Conservation (phyloP, 2,888 invertebrate genomes). For the Nematopogon swammerdamellus region DNA sequence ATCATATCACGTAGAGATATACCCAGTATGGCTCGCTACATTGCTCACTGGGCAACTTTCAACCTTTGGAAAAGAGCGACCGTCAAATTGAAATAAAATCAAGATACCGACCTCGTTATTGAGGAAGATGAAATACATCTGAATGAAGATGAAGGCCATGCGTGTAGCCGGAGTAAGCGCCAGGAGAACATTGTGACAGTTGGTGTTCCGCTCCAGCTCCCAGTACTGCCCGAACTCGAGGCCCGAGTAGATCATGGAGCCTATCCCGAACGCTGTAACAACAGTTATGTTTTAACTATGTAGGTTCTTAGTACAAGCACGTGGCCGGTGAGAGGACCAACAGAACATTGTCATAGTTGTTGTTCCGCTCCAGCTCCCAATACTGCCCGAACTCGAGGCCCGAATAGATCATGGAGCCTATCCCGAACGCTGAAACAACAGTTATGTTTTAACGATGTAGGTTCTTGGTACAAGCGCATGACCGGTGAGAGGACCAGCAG, state of each 20-base stretch:
- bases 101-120: constrained; percentile 79
- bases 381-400: constrained; percentile 94
- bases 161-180: constrained; percentile 89
- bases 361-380: constrained; percentile 87
- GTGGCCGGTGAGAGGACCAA: constrained; percentile 89
- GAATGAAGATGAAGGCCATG: constrained; percentile 95
- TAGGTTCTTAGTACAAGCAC: constrained; percentile 90
- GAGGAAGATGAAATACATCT: constrained; percentile 97
- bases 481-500: constrained; percentile 88
- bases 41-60: too few species aligned
- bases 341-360: constrained; percentile 88
- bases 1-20: not conserved
- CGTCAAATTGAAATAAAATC: not conserved
- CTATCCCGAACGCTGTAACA: constrained; percentile 86
- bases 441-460: too few species aligned
- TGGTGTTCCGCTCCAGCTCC: constrained; percentile 84
- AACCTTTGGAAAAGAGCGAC: too few species aligned
- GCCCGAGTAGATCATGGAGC: constrained; percentile 96
- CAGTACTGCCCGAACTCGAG: constrained; percentile 94
- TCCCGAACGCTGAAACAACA: constrained; percentile 77
- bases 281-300: too few species aligned
- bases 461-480: constrained; percentile 89
- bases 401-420: constrained; percentile 96
- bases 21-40: too few species aligned
- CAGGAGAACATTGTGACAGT: constrained; percentile 87